Evolutionary conservation across 2,888 invertebrate species (phyloP).

Genomic region (Melinaea marsaeus): DNA sequence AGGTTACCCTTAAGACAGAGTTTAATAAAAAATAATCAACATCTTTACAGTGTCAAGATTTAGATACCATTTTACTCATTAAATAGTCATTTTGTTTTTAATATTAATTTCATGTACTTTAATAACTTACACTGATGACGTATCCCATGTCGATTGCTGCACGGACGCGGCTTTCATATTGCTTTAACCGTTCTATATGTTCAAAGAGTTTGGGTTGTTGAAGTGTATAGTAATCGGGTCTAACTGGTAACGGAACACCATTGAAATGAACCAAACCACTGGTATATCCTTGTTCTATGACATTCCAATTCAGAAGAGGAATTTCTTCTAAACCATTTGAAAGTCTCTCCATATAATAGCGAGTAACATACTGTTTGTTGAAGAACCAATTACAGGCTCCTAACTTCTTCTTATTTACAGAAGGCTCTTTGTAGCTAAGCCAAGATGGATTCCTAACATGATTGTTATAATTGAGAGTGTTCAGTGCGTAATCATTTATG

Average conservation of each 20-base stretch:
- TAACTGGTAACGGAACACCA: slow-evolving; percentile 81
- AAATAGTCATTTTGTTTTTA: too few relatives aligned
- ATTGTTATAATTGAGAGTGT: slow-evolving; percentile 80
- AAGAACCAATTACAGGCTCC: slow-evolving; percentile 81
- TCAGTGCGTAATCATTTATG: slow-evolving; percentile 84
- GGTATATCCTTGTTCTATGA: slow-evolving; percentile 79
- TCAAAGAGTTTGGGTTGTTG: slow-evolving; percentile 63
- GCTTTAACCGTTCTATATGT: slow-evolving; percentile 35
- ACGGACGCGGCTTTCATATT: slow-evolving; percentile 14
- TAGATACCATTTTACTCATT: too few relatives aligned
- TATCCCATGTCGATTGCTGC: slow-evolving; percentile 25
- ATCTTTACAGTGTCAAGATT: slow-evolving; percentile 33
- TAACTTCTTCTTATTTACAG: slow-evolving; percentile 75
- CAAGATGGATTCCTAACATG: slow-evolving; percentile 81
- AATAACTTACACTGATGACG: slow-evolving; percentile 18
- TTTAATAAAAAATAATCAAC: too few relatives aligned
- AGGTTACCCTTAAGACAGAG: too few relatives aligned
- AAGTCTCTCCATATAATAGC: slow-evolving; percentile 86
- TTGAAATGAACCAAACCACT: slow-evolving; percentile 81
- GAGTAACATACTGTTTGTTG: slow-evolving; percentile 82
- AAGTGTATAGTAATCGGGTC: slow-evolving; percentile 77
- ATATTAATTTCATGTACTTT: background rate
- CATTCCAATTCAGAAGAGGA: slow-evolving; percentile 73
- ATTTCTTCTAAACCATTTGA: slow-evolving; percentile 84
- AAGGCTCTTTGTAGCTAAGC: slow-evolving; percentile 76